Conservation (phyloP, 2,888 invertebrate genomes). For the Rotaria sp. region DNA sequence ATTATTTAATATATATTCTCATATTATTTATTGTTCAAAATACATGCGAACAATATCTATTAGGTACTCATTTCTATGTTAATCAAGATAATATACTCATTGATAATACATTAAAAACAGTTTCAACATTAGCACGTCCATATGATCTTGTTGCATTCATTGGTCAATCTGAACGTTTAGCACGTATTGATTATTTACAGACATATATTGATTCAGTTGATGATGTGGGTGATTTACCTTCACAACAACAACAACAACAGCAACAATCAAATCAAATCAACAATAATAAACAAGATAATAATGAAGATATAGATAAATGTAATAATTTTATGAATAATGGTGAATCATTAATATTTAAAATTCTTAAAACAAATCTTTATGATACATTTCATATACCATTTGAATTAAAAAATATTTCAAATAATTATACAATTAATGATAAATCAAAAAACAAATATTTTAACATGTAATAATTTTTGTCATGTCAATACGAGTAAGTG, state of each 20-base stretch:
- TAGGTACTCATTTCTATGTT: background rate
- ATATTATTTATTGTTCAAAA: background rate
- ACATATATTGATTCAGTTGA: background rate
- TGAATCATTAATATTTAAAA: slow-evolving; percentile 14
- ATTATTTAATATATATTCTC: background rate
- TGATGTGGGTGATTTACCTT: background rate
- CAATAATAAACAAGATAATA: background rate
- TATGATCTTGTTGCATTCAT: slow-evolving; percentile 38
- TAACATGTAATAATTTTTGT: background rate
- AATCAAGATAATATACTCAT: background rate
- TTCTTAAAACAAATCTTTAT: background rate
- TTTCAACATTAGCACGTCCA: slow-evolving; percentile 32
- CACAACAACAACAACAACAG: no score
- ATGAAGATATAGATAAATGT: background rate
- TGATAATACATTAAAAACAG: slow-evolving; percentile 26
- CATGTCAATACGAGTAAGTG: background rate
- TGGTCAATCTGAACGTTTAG: slow-evolving; percentile 32
- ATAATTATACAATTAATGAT: background rate
- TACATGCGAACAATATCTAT: background rate
- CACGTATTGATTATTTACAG: slow-evolving; percentile 26
- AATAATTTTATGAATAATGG: background rate
- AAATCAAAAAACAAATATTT: background rate
- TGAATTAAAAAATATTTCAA: background rate
- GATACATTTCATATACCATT: slow-evolving; percentile 23
- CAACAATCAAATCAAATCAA: background rate